phyloP scores from a whole-genome alignment of 2,888 invertebrate species.

The Eudemis profundana region DNA sequence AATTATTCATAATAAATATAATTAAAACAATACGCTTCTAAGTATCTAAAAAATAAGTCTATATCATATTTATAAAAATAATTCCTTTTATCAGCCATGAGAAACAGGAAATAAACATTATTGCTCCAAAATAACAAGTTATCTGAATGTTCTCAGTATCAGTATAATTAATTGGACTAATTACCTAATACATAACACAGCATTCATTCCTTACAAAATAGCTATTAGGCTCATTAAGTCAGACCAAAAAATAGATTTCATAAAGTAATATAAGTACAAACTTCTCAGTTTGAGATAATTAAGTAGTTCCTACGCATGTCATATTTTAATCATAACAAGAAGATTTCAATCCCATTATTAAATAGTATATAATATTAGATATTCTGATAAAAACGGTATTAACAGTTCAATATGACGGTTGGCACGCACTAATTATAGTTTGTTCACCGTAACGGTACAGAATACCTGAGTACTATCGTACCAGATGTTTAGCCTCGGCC shows the following conservation, averaged over 20 bases:
- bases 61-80: not conserved
- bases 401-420: constrained; percentile 59
- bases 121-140: constrained; percentile 19
- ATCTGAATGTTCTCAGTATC: constrained; percentile 10
- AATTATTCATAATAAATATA: not conserved
- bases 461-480: constrained; percentile 56
- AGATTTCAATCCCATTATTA: not conserved
- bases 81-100: constrained; percentile 13
- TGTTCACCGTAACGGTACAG: constrained; percentile 66
- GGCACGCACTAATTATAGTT: constrained; percentile 49
- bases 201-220: not conserved
- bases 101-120: constrained; percentile 20
- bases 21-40: not conserved
- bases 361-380: constrained; percentile 5
- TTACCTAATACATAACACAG: too few species aligned
- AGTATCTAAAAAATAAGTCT: not conserved
- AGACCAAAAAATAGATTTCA: not conserved
- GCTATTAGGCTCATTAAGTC: not conserved
- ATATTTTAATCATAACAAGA: not conserved
- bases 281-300: not conserved
- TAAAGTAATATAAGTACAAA: not conserved
- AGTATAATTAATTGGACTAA: constrained; percentile 10
- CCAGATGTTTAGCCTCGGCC: constrained; percentile 59
- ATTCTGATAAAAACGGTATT: constrained; percentile 19
- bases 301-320: not conserved